Evolutionary conservation across 2,797 vertebrate species (phyloP).

Genomic region (Tenualosa ilisha): DNA sequence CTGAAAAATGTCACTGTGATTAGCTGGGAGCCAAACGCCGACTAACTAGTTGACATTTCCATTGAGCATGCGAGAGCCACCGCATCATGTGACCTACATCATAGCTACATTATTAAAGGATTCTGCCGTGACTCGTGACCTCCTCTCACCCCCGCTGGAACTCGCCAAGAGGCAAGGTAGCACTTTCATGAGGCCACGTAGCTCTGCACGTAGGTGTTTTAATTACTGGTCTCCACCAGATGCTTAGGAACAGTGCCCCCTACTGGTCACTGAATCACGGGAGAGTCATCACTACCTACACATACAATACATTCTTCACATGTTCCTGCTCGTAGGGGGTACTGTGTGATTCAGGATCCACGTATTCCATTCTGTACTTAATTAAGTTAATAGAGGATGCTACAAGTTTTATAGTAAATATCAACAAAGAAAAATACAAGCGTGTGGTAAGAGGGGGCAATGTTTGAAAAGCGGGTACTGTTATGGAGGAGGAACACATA

Average conservation of each 20-base stretch:
- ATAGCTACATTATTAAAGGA: neutral
- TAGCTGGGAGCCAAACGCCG: conserved; percentile 40
- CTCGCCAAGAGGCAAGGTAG: neutral
- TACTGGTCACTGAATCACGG: conserved; percentile 23
- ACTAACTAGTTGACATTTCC: conserved; percentile 51
- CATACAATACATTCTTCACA: neutral
- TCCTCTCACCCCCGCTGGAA: neutral
- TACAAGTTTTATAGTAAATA: too few relatives aligned
- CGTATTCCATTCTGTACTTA: too few relatives aligned
- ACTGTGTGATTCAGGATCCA: too few relatives aligned
- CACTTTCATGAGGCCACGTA: neutral
- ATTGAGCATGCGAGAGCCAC: conserved; percentile 30
- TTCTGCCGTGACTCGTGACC: neutral
- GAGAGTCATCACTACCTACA: neutral
- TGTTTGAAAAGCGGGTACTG: too few relatives aligned
- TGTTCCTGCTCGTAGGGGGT: too few relatives aligned
- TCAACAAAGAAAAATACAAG: too few relatives aligned
- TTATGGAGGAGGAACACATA: too few relatives aligned
- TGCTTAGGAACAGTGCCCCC: conserved; percentile 30
- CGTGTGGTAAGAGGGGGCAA: too few relatives aligned
- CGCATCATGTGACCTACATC: conserved; percentile 2
- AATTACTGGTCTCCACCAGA: neutral
- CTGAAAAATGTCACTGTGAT: conserved; percentile 53
- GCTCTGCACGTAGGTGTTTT: neutral
- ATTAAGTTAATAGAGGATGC: too few relatives aligned